phyloP scores from a whole-genome alignment of 2,888 invertebrate genomes.

The Coenonympha glycerion region DNA sequence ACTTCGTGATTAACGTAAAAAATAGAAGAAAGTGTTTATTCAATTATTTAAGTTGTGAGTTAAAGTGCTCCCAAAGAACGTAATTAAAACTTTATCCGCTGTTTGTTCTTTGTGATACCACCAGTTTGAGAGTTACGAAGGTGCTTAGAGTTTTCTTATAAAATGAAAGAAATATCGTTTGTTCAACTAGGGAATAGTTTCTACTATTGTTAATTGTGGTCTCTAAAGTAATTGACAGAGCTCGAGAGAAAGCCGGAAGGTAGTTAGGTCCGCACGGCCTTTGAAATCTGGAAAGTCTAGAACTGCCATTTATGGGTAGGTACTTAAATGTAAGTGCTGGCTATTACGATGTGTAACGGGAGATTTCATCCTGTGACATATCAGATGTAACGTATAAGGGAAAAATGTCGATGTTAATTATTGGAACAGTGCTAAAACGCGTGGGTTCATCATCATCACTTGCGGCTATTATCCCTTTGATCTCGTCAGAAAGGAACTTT shows the following conservation, averaged over 20 bases:
- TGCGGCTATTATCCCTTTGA: too few relatives aligned
- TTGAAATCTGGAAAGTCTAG: not conserved
- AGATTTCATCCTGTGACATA: too few relatives aligned
- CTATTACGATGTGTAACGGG: too few relatives aligned
- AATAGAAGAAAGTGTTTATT: not conserved
- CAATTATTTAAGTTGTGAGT: not conserved
- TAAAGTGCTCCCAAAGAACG: not conserved
- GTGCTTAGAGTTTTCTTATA: not conserved
- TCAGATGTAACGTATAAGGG: too few relatives aligned
- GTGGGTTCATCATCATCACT: too few relatives aligned
- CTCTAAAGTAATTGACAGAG: not conserved
- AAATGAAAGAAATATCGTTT: not conserved
- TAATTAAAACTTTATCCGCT: constrained; percentile 1
- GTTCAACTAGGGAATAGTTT: not conserved
- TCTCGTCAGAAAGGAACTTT: too few relatives aligned
- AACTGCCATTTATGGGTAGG: not conserved
- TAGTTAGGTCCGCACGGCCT: not conserved
- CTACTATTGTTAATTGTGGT: not conserved
- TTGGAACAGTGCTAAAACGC: too few relatives aligned
- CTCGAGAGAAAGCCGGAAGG: not conserved
- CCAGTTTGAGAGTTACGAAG: not conserved
- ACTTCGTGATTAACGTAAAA: not conserved
- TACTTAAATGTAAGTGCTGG: too few relatives aligned
- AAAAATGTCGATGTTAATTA: too few relatives aligned
- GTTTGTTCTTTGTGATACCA: not conserved